Evolutionary conservation across 2,797 vertebrate genomes (phyloP).

Genomic region (Dendrocincla fuliginosa): DNA sequence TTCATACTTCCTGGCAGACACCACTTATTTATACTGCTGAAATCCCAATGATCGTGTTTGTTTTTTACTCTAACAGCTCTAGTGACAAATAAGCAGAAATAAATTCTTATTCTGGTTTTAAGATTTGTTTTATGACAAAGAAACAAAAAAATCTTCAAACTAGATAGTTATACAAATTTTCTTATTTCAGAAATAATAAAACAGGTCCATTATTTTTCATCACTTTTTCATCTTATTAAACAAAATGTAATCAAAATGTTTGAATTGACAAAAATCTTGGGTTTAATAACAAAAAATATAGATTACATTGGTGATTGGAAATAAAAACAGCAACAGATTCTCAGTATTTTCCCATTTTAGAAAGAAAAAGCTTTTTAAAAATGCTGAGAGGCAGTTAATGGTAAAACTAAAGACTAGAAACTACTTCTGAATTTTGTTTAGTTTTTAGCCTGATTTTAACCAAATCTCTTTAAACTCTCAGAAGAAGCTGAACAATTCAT

Average conservation of each 20-base stretch:
- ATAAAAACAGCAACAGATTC: neutral
- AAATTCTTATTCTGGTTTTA: neutral
- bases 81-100: neutral
- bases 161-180: neutral
- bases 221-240: neutral
- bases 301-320: neutral
- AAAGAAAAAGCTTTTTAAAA: neutral
- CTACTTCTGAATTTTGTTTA: neutral
- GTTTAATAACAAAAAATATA: neutral
- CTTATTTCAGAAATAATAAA: neutral
- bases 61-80: neutral
- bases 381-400: rapidly evolving
- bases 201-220: neutral
- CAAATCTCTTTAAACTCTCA: neutral
- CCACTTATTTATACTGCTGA: neutral
- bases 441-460: neutral
- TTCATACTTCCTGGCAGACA: neutral
- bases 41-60: neutral
- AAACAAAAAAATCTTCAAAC: neutral
- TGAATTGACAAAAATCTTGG: neutral
- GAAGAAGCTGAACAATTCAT: neutral
- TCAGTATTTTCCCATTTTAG: neutral
- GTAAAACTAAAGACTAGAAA: neutral
- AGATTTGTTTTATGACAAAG: neutral
- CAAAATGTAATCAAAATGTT: neutral